Conservation (phyloP, 1,140 invertebrate genomes). For the Neodiprion pinetum region DNA sequence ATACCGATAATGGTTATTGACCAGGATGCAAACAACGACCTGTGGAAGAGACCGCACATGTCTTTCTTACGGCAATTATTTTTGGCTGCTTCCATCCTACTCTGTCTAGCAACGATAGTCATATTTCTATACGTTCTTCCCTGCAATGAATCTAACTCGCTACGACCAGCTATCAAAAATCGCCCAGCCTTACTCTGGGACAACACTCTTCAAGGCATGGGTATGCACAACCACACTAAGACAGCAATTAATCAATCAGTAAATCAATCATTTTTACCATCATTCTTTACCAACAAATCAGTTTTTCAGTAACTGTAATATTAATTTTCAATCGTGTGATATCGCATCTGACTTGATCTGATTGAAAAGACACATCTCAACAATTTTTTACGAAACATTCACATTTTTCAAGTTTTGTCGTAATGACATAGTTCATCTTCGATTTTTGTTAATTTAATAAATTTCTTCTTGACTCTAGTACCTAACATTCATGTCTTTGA, state of each 20-base stretch:
- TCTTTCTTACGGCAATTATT: conserved; percentile 69
- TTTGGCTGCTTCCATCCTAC: conserved; percentile 72
- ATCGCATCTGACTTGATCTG: background rate
- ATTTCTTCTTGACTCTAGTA: too few species aligned
- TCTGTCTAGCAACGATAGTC: conserved; percentile 74
- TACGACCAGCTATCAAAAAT: conserved; percentile 65
- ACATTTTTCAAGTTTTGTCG: too few species aligned
- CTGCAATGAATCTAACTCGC: conserved; percentile 71
- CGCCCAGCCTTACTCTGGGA: conserved; percentile 70
- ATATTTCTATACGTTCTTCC: conserved; percentile 79
- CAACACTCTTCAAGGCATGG: conserved; percentile 72
- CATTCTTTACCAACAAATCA: background rate
- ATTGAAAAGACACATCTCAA: background rate
- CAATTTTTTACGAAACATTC: too few species aligned
- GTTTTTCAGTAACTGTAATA: background rate
- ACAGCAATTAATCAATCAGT: too few species aligned
- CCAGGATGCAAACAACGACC: conserved; percentile 63
- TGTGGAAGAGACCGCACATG: conserved; percentile 68
- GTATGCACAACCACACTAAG: conserved; percentile 37
- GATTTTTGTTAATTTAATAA: too few species aligned
- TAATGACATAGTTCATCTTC: too few species aligned
- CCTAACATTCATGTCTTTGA: too few species aligned
- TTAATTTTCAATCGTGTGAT: background rate
- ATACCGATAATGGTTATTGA: conserved; percentile 68
- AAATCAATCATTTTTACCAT: too few species aligned